These are phyloP conservation scores for Epizoanthus stellaris DNA, from an alignment of 92 coral and sea anemone species.

Conservation along the genomic window DNA sequence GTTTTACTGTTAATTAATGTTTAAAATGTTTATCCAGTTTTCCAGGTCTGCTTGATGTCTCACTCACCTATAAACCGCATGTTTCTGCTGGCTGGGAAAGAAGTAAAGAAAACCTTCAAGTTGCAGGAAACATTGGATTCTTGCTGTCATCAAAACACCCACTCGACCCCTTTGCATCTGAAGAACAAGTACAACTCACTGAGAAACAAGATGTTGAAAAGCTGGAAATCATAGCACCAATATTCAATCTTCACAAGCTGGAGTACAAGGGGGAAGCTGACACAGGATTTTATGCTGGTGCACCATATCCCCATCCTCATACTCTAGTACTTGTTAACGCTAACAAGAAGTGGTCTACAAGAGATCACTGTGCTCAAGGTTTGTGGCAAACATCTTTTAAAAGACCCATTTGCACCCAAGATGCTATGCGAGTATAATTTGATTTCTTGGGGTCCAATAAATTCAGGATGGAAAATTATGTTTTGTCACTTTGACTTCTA, in stretches of 20 bases:
- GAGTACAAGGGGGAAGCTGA: conserved; percentile 68
- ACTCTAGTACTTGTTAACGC: conserved; percentile 81
- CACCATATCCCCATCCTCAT: conserved; percentile 84
- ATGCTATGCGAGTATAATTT: too few species aligned
- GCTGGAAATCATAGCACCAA: conserved; percentile 90
- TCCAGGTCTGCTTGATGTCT: conserved; percentile 77
- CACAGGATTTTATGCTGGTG: conserved; percentile 78
- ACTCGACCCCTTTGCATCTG: conserved; percentile 65
- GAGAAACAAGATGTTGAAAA: conserved; percentile 53
- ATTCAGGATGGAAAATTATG: too few species aligned
- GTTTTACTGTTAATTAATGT: background rate
- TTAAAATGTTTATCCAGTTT: conserved; percentile 50
- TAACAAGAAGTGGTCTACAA: conserved; percentile 77
- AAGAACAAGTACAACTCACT: conserved; percentile 59
- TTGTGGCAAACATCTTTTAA: background rate
- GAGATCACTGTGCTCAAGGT: conserved; percentile 95
- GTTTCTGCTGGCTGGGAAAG: conserved; percentile 79
- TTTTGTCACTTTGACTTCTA: too few species aligned
- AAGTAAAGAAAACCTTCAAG: conserved; percentile 62
- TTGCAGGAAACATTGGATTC: conserved; percentile 85
- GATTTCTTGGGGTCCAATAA: too few species aligned
- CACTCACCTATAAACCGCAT: conserved; percentile 85
- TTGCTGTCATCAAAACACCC: conserved; percentile 79
- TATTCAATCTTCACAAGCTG: conserved; percentile 79
- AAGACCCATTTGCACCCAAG: too few species aligned